Evolutionary conservation across 1,140 invertebrate genomes (phyloP).

Genomic region (Heliconius hewitsoni): DNA sequence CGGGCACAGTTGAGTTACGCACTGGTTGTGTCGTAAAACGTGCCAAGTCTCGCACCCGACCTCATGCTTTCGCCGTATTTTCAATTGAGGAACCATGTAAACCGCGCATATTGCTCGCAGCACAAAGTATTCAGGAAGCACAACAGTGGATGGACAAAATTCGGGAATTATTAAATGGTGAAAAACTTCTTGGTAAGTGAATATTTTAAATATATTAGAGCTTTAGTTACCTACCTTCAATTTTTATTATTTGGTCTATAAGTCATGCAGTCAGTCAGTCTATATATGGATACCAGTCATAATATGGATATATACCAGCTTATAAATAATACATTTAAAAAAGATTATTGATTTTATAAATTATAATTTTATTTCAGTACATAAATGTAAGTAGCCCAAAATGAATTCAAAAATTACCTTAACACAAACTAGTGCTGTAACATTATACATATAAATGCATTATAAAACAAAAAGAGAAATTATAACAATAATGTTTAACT

Average conservation of each 20-base stretch:
- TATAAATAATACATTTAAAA: no score
- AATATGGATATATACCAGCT: no score
- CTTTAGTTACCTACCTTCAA: conserved; percentile 51
- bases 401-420: no score
- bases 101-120: conserved; percentile 66
- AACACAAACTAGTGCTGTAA: no score
- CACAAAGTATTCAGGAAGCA: conserved; percentile 58
- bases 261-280: no score
- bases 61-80: conserved; percentile 71
- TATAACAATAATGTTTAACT: background rate
- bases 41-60: conserved; percentile 67
- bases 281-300: no score
- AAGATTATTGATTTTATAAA: background rate
- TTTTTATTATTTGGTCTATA: conserved; percentile 10
- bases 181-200: conserved; percentile 60
- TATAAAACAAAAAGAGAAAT: no score
- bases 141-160: conserved; percentile 76
- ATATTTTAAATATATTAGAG: background rate
- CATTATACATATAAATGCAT: no score
- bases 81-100: conserved; percentile 61
- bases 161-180: conserved; percentile 55
- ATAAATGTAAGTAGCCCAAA: background rate
- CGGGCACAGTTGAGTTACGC: conserved; percentile 63
- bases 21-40: conserved; percentile 63
- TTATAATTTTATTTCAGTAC: background rate